Percentiles rank a stretch among this genome's conserved stretches.
phyloP scores from a whole-genome alignment of 2,113 vertebrate genomes.

The Isurus oxyrinchus region DNA sequence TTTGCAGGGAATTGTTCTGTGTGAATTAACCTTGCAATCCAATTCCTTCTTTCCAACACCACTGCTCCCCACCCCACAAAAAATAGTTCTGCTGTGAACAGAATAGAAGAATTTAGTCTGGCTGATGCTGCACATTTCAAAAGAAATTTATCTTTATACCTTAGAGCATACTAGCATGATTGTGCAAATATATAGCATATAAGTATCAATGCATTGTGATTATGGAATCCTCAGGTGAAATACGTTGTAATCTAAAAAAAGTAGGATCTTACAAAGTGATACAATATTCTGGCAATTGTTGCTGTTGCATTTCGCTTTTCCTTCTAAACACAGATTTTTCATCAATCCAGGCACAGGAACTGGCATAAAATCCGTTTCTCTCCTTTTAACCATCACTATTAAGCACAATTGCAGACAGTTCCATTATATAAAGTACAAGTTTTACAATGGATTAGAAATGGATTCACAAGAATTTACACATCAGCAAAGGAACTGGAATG shows the following conservation, averaged over 20 bases:
- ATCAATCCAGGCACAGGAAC: background rate
- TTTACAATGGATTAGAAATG: background rate
- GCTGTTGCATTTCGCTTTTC: background rate
- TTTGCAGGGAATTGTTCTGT: background rate
- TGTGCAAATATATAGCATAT: background rate
- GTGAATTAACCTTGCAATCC: background rate
- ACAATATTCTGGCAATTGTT: background rate
- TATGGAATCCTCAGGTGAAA: background rate
- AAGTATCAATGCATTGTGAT: background rate
- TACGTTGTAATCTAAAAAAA: background rate
- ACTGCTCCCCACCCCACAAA: background rate
- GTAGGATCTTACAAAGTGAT: background rate
- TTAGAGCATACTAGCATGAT: background rate
- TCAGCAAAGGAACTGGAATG: background rate
- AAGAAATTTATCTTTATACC: background rate
- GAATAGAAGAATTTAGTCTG: background rate
- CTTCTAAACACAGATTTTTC: background rate
- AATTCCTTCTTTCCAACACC: background rate
- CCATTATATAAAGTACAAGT: background rate
- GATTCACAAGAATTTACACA: background rate
- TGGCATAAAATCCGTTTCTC: background rate
- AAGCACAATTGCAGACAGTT: background rate
- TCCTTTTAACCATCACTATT: background rate
- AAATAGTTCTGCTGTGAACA: background rate
- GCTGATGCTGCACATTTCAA: background rate